Conservation (phyloP, 2,113 vertebrate genomes). For the Dendropsophus ebraccatus region DNA sequence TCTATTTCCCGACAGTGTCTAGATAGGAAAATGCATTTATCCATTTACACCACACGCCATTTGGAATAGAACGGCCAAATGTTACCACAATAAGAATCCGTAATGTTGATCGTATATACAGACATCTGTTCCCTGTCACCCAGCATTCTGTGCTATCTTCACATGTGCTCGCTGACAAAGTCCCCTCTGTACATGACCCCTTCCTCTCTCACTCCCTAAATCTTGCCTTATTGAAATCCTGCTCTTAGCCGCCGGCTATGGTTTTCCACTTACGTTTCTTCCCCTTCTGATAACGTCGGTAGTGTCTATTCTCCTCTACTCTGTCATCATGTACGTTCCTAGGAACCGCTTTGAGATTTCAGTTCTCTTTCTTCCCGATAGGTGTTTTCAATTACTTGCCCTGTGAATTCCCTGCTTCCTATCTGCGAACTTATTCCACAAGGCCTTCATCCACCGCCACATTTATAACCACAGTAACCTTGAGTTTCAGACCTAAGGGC, state of each 20-base stretch:
- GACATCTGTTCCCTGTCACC: slow-evolving; percentile 57
- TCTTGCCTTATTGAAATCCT: slow-evolving; percentile 38
- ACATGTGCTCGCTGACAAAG: slow-evolving; percentile 36
- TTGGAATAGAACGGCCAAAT: slow-evolving; percentile 9
- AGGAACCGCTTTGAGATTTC: background rate
- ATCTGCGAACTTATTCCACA: slow-evolving; percentile 20
- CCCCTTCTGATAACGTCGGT: background rate
- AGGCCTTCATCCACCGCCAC: slow-evolving; percentile 5
- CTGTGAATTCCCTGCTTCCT: background rate
- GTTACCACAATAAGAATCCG: slow-evolving; percentile 1
- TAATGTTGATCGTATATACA: slow-evolving; percentile 20
- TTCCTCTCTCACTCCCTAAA: slow-evolving; percentile 33
- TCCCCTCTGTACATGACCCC: slow-evolving; percentile 50
- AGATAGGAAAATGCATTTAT: slow-evolving; percentile 25
- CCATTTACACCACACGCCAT: slow-evolving; percentile 19
- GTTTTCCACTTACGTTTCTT: slow-evolving; percentile 34
- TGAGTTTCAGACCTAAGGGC: slow-evolving; percentile 1
- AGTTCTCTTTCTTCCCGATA: background rate
- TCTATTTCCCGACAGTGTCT: background rate
- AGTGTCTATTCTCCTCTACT: background rate
- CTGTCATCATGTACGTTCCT: background rate
- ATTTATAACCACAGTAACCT: slow-evolving; percentile 18
- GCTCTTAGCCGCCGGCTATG: slow-evolving; percentile 24
- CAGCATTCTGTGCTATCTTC: slow-evolving; percentile 25
- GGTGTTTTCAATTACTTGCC: slow-evolving; percentile 38